A percentile compares a stretch with the other conserved stretches of the same genome.
Conservation (phyloP, 2,797 vertebrate species). For the Alcedo atthis region DNA sequence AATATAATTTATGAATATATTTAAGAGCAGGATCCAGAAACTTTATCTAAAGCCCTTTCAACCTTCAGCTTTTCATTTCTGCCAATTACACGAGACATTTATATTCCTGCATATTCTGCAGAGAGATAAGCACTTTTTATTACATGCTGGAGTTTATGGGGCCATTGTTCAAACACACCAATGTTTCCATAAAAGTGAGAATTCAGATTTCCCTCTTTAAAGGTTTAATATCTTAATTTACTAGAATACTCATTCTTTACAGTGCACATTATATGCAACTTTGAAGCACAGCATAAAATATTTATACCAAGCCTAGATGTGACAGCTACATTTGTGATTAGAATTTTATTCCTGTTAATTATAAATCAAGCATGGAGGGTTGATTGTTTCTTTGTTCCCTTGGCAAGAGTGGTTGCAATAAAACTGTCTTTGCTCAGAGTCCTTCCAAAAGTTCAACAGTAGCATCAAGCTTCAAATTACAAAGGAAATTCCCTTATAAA, state of each 20-base stretch:
- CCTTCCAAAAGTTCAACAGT: not conserved
- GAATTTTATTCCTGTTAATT: constrained; percentile 53
- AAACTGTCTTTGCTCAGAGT: not conserved
- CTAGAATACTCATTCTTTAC: constrained; percentile 13
- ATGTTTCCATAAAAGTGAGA: not conserved
- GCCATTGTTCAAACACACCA: not conserved
- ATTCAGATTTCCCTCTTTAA: constrained; percentile 29
- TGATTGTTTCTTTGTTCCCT: not conserved
- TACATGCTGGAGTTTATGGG: not conserved
- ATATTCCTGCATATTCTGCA: not conserved
- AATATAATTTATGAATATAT: not conserved
- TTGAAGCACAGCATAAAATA: constrained; percentile 29
- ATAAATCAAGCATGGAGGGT: constrained; percentile 1
- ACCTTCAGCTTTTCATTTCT: not conserved
- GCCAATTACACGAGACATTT: not conserved
- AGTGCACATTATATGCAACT: not conserved
- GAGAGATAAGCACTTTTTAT: not conserved
- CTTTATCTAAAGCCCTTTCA: not conserved
- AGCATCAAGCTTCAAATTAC: not conserved
- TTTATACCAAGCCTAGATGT: constrained; percentile 5
- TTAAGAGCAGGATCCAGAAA: not conserved
- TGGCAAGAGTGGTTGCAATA: not conserved
- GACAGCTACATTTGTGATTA: not conserved
- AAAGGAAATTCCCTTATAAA: not conserved
- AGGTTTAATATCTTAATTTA: constrained; percentile 33